Evolutionary conservation across 2,888 invertebrate genomes (phyloP), one percentile per base, ranked within the genome.

Genomic region (Disparrhopalites patrizii): DNA sequence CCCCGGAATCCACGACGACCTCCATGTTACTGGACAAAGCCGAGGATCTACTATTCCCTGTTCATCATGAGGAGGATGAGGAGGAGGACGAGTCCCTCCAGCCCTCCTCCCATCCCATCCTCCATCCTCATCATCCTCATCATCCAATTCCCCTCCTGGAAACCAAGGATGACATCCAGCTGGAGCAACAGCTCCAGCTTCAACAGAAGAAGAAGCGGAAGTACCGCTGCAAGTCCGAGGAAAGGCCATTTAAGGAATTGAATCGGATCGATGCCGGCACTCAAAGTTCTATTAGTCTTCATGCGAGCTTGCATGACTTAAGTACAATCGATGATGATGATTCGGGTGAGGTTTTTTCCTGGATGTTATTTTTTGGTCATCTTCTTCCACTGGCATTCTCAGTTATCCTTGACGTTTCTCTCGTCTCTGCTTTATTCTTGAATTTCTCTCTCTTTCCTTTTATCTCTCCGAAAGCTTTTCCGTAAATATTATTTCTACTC

Each of bases 1-100:
- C 91, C 0, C 92, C 92, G 4, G 82, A 83, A 70, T 80, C 80
- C 8, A 77, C 78, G 10, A 76, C 57, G 27, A 33, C 47, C 23
- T 51, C 51, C 23, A 50, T 52, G n/a, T 2, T 40, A 8, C 23
- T 50, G 50, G 31, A 51, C 20, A 43, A 43, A 43, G 15, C 62
- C 1, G 18, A 56, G 5, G 56, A 33, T 36, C 33, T 33, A n/a
- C 38, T 27, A 13, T 13, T 23, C 2, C 3, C 20, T 28, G 25
- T 13, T 28, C 27, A 38, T 10, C 10, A 20, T 5, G 43, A 25
- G 3, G 57, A 57, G 10, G 57, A 38, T 23, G 38, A 57, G 15
- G 28, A 52, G n/a, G 18, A 40, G 36, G 33, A 33, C 27, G 36
- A 54, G 54, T 36, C 18, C 23, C 47, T 47, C 8, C 20, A 23